phyloP scores from a whole-genome alignment of 2,888 invertebrate genomes.

The Campoletis raptor region DNA sequence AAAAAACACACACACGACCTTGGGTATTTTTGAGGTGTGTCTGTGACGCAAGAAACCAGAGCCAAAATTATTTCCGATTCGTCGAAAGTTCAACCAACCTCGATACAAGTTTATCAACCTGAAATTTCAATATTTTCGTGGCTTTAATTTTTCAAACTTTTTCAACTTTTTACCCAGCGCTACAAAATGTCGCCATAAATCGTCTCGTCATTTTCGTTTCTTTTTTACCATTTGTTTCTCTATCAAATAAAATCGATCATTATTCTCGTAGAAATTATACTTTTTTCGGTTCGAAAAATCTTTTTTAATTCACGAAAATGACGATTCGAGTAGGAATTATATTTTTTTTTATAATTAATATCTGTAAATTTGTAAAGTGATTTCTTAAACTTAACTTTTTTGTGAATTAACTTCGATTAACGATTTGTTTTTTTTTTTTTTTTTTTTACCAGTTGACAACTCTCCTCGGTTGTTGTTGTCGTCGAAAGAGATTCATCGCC shows the following conservation, averaged over 20 bases:
- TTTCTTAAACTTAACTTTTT: background rate
- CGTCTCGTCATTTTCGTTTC: background rate
- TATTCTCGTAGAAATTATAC: background rate
- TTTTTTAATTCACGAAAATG: background rate
- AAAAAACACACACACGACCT: background rate
- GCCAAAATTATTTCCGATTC: conserved; percentile 18
- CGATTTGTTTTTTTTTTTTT: conserved; percentile 1
- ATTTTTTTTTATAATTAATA: background rate
- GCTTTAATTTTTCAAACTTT: background rate
- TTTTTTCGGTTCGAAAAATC: background rate
- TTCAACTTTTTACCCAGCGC: background rate
- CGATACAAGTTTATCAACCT: background rate
- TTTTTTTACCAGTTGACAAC: conserved; percentile 86
- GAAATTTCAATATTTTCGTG: background rate
- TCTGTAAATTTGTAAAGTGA: background rate
- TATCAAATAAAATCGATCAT: background rate
- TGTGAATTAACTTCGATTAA: background rate
- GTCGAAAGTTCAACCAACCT: conserved; percentile 29
- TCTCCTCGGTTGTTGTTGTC: conserved; percentile 89
- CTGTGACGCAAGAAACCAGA: conserved; percentile 21
- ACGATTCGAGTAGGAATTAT: background rate
- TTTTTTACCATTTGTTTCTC: background rate
- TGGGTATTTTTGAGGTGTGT: conserved; percentile 7
- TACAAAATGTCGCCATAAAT: background rate
- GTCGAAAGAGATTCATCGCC: conserved; percentile 90